These are phyloP conservation scores for Epistrophe eligans DNA, from an alignment of 2,888 invertebrate genomes.

Conservation along the genomic window DNA sequence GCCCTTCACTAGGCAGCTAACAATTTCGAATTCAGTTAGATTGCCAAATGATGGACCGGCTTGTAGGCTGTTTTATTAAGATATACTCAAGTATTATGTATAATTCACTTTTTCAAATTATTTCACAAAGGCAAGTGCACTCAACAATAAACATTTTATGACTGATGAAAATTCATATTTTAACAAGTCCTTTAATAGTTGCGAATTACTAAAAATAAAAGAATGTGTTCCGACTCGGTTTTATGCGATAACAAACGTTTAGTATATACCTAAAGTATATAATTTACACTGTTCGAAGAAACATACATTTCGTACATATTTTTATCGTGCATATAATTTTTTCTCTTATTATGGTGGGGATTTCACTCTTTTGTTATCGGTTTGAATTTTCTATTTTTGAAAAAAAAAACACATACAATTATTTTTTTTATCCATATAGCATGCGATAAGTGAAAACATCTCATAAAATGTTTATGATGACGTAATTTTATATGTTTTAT, in stretches of 20 bases:
- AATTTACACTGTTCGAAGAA: background rate
- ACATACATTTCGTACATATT: background rate
- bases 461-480: background rate
- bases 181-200: constrained; percentile 61
- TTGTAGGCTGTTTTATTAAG: constrained; percentile 77
- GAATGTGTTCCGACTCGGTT: background rate
- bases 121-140: background rate
- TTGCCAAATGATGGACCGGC: constrained; percentile 83
- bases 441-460: background rate
- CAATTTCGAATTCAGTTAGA: constrained; percentile 81
- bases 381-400: constrained; percentile 11
- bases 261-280: background rate
- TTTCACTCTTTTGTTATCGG: background rate
- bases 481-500: background rate
- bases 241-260: constrained; percentile 39
- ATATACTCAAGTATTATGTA: background rate
- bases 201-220: constrained; percentile 10
- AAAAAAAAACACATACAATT: background rate
- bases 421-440: background rate
- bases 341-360: background rate
- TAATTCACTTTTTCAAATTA: constrained; percentile 2
- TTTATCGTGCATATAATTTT: background rate
- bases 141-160: background rate
- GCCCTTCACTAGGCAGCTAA: constrained; percentile 84
- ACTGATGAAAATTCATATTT: constrained; percentile 44